These are phyloP conservation scores for Sardinella longiceps DNA, from an alignment of 2,797 vertebrate genomes.

Conservation along the genomic window DNA sequence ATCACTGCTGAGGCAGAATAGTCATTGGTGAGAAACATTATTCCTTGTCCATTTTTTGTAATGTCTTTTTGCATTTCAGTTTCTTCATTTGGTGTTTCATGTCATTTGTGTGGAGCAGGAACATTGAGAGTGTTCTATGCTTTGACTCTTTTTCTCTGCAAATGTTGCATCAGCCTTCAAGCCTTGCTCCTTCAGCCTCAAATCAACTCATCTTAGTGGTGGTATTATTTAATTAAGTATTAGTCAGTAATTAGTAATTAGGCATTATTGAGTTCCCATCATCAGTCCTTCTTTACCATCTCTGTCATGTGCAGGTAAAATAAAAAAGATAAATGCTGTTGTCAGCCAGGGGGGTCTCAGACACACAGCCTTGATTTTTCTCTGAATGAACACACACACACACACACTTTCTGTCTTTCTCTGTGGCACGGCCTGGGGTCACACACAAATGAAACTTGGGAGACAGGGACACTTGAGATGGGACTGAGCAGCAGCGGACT, in stretches of 20 bases:
- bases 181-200: neutral
- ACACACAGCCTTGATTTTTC: neutral
- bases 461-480: no score
- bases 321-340: neutral
- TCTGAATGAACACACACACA: neutral
- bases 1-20: constrained; percentile 15
- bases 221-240: no score
- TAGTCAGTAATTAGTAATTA: neutral
- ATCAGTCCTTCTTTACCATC: neutral
- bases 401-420: no score
- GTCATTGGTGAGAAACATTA: neutral
- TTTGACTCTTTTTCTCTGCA: no score
- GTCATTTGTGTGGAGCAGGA: neutral
- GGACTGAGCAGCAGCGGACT: neutral
- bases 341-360: neutral
- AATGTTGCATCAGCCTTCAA: no score
- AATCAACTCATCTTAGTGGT: neutral
- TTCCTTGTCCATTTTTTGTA: neutral
- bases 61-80: neutral
- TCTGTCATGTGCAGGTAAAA: neutral
- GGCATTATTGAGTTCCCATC: neutral
- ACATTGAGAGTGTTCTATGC: neutral
- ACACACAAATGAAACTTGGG: neutral
- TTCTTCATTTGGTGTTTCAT: neutral
- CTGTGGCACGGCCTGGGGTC: neutral